phyloP scores from a whole-genome alignment of 2,888 invertebrate species.

The Schizotus pectinicornis region DNA sequence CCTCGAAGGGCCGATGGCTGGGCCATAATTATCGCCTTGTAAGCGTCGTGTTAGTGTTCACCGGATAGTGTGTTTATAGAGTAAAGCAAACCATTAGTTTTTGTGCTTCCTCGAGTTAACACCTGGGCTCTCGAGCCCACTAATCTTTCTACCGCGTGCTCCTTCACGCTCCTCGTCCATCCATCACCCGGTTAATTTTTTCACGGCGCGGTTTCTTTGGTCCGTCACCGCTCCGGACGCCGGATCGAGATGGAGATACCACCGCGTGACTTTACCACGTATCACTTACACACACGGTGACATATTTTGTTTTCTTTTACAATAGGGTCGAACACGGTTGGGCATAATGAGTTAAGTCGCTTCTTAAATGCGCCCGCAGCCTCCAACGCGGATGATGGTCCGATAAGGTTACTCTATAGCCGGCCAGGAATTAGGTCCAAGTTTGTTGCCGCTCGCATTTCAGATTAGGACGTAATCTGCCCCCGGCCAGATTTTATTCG shows the following conservation, averaged over 20 bases:
- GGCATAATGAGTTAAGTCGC: conserved; percentile 43
- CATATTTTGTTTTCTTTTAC: conserved; percentile 39
- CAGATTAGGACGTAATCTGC: too few species aligned
- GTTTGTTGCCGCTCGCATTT: too few species aligned
- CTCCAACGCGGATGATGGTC: conserved; percentile 28
- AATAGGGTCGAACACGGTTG: conserved; percentile 38
- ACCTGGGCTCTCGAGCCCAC: conserved; percentile 47
- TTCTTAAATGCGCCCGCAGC: conserved; percentile 38
- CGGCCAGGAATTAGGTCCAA: too few species aligned
- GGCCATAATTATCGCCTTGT: background rate
- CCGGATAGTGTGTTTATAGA: conserved; percentile 4
- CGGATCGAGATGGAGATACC: background rate
- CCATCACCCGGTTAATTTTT: conserved; percentile 29
- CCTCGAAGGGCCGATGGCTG: too few species aligned
- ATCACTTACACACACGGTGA: conserved; percentile 29
- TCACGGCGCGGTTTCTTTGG: conserved; percentile 7
- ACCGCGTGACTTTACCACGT: background rate
- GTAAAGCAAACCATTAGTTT: conserved; percentile 7
- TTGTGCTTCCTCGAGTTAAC: conserved; percentile 42
- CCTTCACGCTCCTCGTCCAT: conserved; percentile 42
- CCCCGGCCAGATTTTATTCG: too few species aligned
- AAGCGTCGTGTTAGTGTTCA: conserved; percentile 1
- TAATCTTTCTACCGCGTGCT: conserved; percentile 48
- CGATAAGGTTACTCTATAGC: conserved; percentile 29
- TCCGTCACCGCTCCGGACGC: background rate